These are phyloP conservation scores for Calidris pugnax DNA, from an alignment of 2,113 vertebrate genomes.

Conservation along the genomic window DNA sequence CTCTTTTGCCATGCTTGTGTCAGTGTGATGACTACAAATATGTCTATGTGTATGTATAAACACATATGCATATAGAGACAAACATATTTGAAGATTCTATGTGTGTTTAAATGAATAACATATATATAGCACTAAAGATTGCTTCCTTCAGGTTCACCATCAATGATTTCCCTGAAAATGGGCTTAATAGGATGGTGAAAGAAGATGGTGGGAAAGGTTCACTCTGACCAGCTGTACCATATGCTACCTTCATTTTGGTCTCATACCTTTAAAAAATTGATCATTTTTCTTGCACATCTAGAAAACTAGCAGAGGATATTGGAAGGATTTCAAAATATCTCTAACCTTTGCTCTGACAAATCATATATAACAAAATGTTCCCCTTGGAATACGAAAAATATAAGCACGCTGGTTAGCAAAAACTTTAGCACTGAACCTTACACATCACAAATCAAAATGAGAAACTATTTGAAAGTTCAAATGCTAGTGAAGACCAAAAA, in stretches of 20 bases:
- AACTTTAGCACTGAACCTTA: neutral
- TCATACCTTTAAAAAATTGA: neutral
- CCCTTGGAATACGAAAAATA: neutral
- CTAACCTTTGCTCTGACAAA: neutral
- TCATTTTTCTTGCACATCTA: neutral
- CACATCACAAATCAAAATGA: constrained; percentile 15
- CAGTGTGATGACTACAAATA: neutral
- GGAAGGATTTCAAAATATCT: neutral
- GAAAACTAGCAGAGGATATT: neutral
- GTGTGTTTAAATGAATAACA: neutral
- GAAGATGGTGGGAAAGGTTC: neutral
- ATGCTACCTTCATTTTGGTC: neutral
- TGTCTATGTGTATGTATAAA: neutral
- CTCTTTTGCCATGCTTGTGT: neutral
- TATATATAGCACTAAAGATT: neutral
- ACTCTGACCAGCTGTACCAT: neutral
- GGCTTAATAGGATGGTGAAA: neutral
- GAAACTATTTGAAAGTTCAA: constrained; percentile 42
- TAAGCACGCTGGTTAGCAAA: neutral
- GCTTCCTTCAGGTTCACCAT: neutral
- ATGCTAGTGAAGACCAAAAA: neutral
- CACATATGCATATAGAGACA: neutral
- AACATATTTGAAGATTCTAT: neutral
- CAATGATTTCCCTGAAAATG: neutral
- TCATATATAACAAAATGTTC: neutral